Evolutionary conservation across 2,113 vertebrate genomes (phyloP).

Genomic region (Lontra canadensis): DNA sequence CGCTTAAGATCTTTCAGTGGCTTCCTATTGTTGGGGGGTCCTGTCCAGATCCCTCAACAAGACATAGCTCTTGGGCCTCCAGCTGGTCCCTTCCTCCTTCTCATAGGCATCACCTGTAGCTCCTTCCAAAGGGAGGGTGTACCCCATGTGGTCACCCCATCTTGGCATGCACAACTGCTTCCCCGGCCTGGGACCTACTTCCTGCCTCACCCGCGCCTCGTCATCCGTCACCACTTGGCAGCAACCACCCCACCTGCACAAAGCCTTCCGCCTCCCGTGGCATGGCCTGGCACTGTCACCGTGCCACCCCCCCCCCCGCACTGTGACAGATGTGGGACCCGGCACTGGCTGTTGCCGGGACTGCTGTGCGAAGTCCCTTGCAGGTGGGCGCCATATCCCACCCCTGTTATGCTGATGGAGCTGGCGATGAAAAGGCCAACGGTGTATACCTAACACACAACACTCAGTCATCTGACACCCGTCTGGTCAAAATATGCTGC

Average conservation of each 20-base stretch:
- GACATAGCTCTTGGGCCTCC: background rate
- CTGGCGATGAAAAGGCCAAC: background rate
- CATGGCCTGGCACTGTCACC: background rate
- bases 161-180: background rate
- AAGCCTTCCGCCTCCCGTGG: background rate
- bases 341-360: background rate
- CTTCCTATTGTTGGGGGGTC: background rate
- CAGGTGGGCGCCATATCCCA: background rate
- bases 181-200: background rate
- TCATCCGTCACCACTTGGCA: background rate
- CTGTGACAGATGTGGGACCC: fast-evolving
- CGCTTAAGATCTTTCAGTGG: background rate
- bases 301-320: background rate
- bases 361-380: background rate
- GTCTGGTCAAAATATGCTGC: background rate
- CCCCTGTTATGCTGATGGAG: background rate
- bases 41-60: background rate
- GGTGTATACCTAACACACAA: background rate
- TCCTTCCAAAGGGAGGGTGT: background rate
- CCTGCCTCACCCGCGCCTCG: background rate
- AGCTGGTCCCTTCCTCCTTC: background rate
- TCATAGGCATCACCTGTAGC: background rate
- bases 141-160: background rate
- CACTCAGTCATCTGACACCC: background rate
- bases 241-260: background rate